Evolutionary conservation across 2,888 invertebrate species (phyloP), one percentile per base, ranked within the genome.

Genomic region (Clistopyga incitator): DNA sequence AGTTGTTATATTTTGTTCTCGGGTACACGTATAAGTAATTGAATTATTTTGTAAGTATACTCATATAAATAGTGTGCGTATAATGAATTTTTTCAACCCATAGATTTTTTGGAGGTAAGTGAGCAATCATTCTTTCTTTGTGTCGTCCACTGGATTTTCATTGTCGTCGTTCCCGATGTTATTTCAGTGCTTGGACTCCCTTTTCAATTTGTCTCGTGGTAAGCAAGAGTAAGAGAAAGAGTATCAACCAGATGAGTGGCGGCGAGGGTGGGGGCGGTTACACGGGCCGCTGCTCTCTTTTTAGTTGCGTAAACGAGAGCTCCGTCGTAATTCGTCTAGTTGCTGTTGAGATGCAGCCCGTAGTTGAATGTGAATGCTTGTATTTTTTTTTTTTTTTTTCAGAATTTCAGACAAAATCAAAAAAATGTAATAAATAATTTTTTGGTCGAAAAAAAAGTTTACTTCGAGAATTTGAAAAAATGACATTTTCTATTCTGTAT

Each of bases 151-250:
- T 56, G 70, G 68, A 59, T 59, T 50, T 75, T 61, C 29, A 38
- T 67, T 59, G 47, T 80, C 45, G 61, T 74, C 54, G 59, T 68
- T 38, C 50, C 34, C 64, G 47, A 75, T 56, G 70, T 75, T 71
- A 70, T 70, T 82, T 76, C 79, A 59, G 52, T 76, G 71, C 75
- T 61, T 34, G 65, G 75, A 23, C 76, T 83, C 83, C 83, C 83
- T 83, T 76, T 83, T 79, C 76, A 83, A 83, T 83, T 83, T 76
- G 79, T 79, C 76, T 76, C 52, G 79, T 77, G 79, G 67, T 76
- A 75, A 83, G 45, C 64, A 50, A 65, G 61, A 76, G 68, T 70
- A 29, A 29, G 56, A 29, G 29, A 29, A 29, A 38, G 42, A 76
- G 54, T 13, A 6, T 52, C n/a, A 78, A 47, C 59, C 45, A 18